Conservation (phyloP, 2,113 vertebrate species). For the Micronycteris hirsuta region DNA sequence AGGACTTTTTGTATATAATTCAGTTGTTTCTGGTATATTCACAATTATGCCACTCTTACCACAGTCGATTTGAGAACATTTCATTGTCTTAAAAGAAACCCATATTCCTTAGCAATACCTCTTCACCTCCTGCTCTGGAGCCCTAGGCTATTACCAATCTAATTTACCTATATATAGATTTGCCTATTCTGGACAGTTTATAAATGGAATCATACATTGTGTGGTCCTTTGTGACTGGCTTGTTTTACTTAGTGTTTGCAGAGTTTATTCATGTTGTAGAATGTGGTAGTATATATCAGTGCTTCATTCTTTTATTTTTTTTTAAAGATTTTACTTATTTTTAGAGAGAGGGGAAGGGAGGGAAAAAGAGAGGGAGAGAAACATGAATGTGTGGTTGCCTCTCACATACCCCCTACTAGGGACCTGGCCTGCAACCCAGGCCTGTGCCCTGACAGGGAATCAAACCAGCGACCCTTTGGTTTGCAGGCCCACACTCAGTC, state of each 20-base stretch:
- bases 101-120: background rate
- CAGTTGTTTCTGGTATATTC: background rate
- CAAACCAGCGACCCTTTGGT: no score
- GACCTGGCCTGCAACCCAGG: no score
- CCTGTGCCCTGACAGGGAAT: no score
- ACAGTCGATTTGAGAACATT: background rate
- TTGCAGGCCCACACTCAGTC: no score
- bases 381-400: no score
- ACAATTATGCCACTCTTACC: background rate
- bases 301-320: background rate
- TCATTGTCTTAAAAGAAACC: background rate
- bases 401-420: no score
- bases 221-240: background rate
- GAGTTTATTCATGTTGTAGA: background rate
- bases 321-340: no score
- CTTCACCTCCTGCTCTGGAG: no score
- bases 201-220: background rate
- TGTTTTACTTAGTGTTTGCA: background rate
- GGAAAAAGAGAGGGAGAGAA: no score
- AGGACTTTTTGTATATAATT: background rate
- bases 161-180: background rate
- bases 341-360: no score
- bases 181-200: background rate
- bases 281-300: background rate
- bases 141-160: background rate